Conservation (phyloP, 2,113 vertebrate species). For the Oncorhynchus masou region DNA sequence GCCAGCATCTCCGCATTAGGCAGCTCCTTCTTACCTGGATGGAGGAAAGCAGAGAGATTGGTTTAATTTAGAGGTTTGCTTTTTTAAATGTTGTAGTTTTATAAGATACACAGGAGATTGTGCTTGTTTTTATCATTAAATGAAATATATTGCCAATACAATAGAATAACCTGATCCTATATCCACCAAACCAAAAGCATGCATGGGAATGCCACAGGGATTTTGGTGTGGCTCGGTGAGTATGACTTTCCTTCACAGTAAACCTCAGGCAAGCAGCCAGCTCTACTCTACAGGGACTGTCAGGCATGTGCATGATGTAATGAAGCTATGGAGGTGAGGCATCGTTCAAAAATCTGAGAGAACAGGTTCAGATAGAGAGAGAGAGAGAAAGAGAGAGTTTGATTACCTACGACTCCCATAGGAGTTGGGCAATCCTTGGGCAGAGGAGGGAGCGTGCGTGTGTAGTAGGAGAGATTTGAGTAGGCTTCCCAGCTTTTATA, state of each 20-base stretch:
- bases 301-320: not conserved
- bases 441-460: constrained; percentile 87
- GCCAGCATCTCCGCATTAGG: constrained; percentile 83
- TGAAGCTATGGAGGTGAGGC: not conserved
- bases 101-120: not conserved
- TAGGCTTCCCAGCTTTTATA: constrained; percentile 96
- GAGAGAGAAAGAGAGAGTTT: not conserved
- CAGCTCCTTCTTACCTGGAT: constrained; percentile 87
- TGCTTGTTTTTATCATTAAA: not conserved
- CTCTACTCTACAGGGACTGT: not conserved
- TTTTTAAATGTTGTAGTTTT: not conserved
- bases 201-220: no score
- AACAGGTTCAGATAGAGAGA: constrained; percentile 61
- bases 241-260: no score
- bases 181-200: no score
- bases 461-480: constrained; percentile 93
- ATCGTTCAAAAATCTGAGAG: constrained; percentile 65
- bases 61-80: not conserved
- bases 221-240: no score
- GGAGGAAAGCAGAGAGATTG: constrained; percentile 8
- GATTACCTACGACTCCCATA: constrained; percentile 92
- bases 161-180: not conserved
- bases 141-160: not conserved
- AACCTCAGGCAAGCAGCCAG: no score
- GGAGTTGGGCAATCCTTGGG: constrained; percentile 89